Evolutionary conservation across 2,797 vertebrate genomes (phyloP), one percentile per base, ranked within the genome.

Genomic region (Echeneis naucrates): DNA sequence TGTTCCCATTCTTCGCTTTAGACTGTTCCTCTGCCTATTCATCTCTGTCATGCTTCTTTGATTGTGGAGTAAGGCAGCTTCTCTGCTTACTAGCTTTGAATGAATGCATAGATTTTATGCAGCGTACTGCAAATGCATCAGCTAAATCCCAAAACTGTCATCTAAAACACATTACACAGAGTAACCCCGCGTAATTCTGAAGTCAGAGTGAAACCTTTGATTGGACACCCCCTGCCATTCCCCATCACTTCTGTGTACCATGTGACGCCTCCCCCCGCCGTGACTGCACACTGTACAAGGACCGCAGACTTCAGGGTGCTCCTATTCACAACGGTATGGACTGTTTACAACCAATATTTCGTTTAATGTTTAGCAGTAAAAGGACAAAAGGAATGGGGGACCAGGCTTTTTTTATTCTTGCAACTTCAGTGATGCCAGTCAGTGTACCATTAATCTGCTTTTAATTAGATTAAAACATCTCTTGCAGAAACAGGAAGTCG

Each of bases 381-480:
- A 42, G 77, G 67, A 77, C 64, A 77, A 67, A 37, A 53, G 76
- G 38, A 30, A 57, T 56, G 45, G 68, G 68, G 27, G 42, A 1
- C n/a, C n/a, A n/a, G n/a, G 2, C 23, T 69, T 73, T 72, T 61
- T 61, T 33, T 62, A 61, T 72, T 60, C 54, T 67, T 47, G 19
- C 64, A 63, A 76, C 76, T 80, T 53, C 63, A 45, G 69, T 32
- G 47, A 81, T 66, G 67, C 57, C 72, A 77, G 84, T 83, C 78
- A 60, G 74, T 21, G 6, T n/a, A 45, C 72, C 82, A 86, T 91
- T 91, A 90, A 90, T 93, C 86, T 86, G 85, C 69, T 88, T 85
- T 87, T 90, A 92, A 90, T 91, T 90, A 89, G 80, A 91, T 91
- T 86, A 88, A 88, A 89, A 83, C 58, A n/a, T 73, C 82, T 80